These are phyloP conservation scores for Oryctes rhinoceros DNA, from an alignment of 1,140 invertebrate genomes.

Conservation along the genomic window DNA sequence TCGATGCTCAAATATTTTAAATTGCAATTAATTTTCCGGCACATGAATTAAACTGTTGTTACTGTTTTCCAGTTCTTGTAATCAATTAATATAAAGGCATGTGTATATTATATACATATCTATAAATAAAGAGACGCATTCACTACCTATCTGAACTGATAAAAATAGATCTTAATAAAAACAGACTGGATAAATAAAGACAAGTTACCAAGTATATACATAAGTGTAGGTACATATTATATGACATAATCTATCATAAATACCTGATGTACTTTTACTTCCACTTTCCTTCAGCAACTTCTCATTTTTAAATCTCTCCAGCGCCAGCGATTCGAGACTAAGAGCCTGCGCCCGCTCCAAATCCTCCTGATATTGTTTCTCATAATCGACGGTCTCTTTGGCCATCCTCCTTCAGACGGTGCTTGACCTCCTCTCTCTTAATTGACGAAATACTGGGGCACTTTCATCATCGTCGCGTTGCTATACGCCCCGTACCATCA, in stretches of 20 bases:
- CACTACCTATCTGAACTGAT: no score
- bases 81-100: no score
- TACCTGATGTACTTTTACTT: constrained; percentile 51
- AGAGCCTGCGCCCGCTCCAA: constrained; percentile 85
- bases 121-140: no score
- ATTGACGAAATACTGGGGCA: background rate
- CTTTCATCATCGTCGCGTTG: constrained; percentile 26
- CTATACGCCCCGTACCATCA: background rate
- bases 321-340: constrained; percentile 82
- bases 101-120: background rate
- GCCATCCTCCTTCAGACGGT: constrained; percentile 58
- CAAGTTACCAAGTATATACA: background rate
- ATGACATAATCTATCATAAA: background rate
- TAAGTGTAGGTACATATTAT: background rate
- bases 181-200: background rate
- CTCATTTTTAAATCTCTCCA: constrained; percentile 80
- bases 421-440: background rate
- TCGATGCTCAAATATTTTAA: background rate
- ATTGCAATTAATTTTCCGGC: background rate
- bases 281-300: constrained; percentile 60
- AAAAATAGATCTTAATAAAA: background rate
- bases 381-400: constrained; percentile 70
- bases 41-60: background rate
- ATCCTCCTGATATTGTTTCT: constrained; percentile 84
- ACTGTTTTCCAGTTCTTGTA: background rate